phyloP scores from a whole-genome alignment of 2,113 vertebrate genomes.

The Nothobranchius kuhntae region DNA sequence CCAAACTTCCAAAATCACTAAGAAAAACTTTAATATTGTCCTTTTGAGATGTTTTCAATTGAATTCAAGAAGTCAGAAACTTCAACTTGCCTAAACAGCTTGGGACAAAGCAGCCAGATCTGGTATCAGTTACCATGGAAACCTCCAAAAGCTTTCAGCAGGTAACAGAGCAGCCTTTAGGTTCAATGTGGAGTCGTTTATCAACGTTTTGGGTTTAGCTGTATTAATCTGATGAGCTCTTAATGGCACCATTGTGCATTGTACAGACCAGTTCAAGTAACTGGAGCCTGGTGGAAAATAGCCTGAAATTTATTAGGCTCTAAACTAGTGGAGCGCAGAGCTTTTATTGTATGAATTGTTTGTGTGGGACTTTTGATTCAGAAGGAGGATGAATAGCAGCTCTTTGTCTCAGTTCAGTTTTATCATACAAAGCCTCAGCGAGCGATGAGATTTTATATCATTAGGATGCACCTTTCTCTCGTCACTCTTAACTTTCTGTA shows the following conservation, averaged over 20 bases:
- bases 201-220: conserved; percentile 23
- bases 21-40: background rate
- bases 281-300: conserved; percentile 6
- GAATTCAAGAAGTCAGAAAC: conserved; percentile 6
- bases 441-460: conserved; percentile 11
- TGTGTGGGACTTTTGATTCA: background rate
- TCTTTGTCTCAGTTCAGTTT: background rate
- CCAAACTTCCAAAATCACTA: background rate
- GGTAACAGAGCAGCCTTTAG: conserved; percentile 28
- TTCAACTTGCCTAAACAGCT: conserved; percentile 37
- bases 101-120: conserved; percentile 21
- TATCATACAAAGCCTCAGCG: background rate
- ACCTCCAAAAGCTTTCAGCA: conserved; percentile 3
- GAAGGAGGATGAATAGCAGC: conserved; percentile 30
- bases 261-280: conserved; percentile 7
- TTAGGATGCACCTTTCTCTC: background rate
- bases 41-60: background rate
- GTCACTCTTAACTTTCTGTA: too few relatives aligned
- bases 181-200: conserved; percentile 38
- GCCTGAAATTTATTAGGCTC: conserved; percentile 9
- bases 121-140: conserved; percentile 50
- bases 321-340: background rate
- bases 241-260: conserved; percentile 46
- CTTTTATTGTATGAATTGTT: conserved; percentile 2
- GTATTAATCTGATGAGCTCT: conserved; percentile 22